These are phyloP conservation scores for Syritta pipiens DNA, from an alignment of 2,888 invertebrate species.

Conservation along the genomic window DNA sequence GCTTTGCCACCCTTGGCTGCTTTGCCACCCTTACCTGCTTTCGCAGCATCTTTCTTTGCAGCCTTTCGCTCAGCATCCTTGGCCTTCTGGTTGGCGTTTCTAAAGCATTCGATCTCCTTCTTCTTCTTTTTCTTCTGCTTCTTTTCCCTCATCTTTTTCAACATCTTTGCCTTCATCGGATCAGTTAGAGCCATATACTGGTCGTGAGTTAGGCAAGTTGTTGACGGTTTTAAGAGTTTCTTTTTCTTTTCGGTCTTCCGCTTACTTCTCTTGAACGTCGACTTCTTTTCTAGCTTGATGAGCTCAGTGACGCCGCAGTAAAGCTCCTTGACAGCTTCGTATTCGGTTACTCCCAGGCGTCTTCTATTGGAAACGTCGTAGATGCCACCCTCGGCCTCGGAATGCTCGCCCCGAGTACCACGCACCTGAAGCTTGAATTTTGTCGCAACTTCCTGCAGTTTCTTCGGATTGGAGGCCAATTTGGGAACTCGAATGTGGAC, in stretches of 20 bases:
- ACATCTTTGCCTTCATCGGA: slow-evolving; percentile 80
- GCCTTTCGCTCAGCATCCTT: too few species aligned
- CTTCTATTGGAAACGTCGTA: slow-evolving; percentile 99
- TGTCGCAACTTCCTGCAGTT: slow-evolving; percentile 92
- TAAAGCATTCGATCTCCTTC: too few species aligned
- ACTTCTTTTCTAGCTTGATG: slow-evolving; percentile 96
- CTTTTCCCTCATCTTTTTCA: slow-evolving; percentile 70
- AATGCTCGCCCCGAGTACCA: slow-evolving; percentile 96
- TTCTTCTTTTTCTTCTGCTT: too few species aligned
- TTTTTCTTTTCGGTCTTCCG: too few species aligned
- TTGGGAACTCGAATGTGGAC: slow-evolving; percentile 98
- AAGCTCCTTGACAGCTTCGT: slow-evolving; percentile 94
- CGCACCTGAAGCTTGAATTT: slow-evolving; percentile 95
- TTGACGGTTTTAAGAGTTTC: too few species aligned
- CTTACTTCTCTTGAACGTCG: too few species aligned
- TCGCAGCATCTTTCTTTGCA: not conserved
- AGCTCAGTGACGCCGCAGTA: slow-evolving; percentile 96
- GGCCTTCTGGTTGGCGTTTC: too few species aligned
- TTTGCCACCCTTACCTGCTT: not conserved
- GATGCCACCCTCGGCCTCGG: slow-evolving; percentile 96
- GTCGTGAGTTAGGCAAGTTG: too few species aligned
- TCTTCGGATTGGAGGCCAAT: slow-evolving; percentile 91
- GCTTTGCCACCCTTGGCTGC: too few species aligned
- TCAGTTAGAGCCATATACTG: too few species aligned
- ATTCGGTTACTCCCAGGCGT: slow-evolving; percentile 98